Base-by-base conservation (phyloP, 2,797 vertebrate genomes). In the Podarcis siculus region DNA sequence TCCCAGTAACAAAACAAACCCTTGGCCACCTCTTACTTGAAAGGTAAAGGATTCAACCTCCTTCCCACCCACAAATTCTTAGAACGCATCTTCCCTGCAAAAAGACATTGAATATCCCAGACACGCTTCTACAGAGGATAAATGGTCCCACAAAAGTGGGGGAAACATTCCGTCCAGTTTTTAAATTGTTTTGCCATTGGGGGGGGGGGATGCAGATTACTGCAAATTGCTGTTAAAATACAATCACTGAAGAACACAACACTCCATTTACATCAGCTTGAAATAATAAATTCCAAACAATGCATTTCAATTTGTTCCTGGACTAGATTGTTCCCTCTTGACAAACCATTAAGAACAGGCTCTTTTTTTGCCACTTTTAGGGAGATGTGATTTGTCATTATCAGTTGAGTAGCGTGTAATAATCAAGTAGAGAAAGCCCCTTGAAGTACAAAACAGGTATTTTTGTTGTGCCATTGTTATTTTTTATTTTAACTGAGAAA, bases 381-480 rank as follows among this genome's bases (percentile, higher is more conserved):
- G 27, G 85, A 58, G 37, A 77, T 27, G 23, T 83, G 76, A 85
- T 76, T 76, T 82, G 64, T 82, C 39, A 82, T 78, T 89, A 87
- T 55, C 39, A 12, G 49, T 87, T 89, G 67, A 37, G 61, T 67
- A 73, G 58, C 19, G 0, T n/a, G 7, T 82, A 87, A 25, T 13
- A 90, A 15, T 15, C 71, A 66, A 27, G 27, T 23, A 91, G 90
- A 87, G 37, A 0, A 75, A 87, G 13, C 58, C 8, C 15, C 67
- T 91, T 58, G 85, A 86, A 90, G 55, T 73, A 89, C 25, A 91
- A 86, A 93, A 88, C 15, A 45, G 12, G 8, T 42, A 8, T 39
- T 61, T 83, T 23, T 77, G 6, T 71, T 88, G 39, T 37, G 42
- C 27, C 21, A 8, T 35, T 87, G 30, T 32, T 23, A 64, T n/a